These are phyloP conservation scores for Aphelenchoides bicaudatus DNA, from an alignment of 2,888 invertebrate species.

Conservation along the genomic window DNA sequence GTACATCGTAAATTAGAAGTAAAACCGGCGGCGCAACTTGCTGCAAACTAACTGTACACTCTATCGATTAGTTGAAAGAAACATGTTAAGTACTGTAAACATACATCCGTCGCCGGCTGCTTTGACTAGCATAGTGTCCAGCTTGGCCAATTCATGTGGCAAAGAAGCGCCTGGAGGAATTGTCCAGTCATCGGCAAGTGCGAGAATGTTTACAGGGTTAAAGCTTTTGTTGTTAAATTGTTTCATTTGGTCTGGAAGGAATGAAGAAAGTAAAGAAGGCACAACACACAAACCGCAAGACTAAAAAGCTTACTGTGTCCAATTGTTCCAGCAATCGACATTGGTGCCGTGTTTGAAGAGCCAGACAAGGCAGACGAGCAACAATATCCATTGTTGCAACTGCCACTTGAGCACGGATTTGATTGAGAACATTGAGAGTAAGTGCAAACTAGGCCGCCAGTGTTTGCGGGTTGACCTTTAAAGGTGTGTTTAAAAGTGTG, in stretches of 20 bases:
- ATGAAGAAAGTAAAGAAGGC: not conserved
- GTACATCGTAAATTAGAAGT: slow-evolving; percentile 41
- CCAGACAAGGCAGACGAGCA: slow-evolving; percentile 40
- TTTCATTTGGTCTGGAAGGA: not conserved
- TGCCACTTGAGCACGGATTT: slow-evolving; percentile 53
- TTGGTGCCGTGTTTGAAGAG: no score
- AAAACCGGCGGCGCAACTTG: slow-evolving; percentile 49
- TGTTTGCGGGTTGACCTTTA: slow-evolving; percentile 19
- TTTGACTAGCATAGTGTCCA: slow-evolving; percentile 49
- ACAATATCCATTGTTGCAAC: slow-evolving; percentile 60
- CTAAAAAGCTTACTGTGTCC: not conserved
- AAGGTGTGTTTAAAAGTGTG: no score
- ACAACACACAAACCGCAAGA: not conserved
- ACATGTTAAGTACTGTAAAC: slow-evolving; percentile 16
- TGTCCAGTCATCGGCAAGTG: slow-evolving; percentile 39
- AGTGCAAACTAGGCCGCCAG: slow-evolving; percentile 49
- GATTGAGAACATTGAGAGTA: slow-evolving; percentile 53
- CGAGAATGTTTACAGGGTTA: slow-evolving; percentile 6
- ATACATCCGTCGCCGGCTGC: slow-evolving; percentile 53
- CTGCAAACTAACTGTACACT: slow-evolving; percentile 30
- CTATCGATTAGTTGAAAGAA: slow-evolving; percentile 1
- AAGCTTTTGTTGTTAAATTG: slow-evolving; percentile 7
- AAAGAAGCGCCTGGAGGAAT: slow-evolving; percentile 50
- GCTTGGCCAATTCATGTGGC: slow-evolving; percentile 42
- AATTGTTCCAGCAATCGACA: slow-evolving; percentile 14